Evolutionary conservation across 1,140 invertebrate genomes (phyloP), one percentile per base, ranked within the genome.

Genomic region (Habropoda laboriosa): DNA sequence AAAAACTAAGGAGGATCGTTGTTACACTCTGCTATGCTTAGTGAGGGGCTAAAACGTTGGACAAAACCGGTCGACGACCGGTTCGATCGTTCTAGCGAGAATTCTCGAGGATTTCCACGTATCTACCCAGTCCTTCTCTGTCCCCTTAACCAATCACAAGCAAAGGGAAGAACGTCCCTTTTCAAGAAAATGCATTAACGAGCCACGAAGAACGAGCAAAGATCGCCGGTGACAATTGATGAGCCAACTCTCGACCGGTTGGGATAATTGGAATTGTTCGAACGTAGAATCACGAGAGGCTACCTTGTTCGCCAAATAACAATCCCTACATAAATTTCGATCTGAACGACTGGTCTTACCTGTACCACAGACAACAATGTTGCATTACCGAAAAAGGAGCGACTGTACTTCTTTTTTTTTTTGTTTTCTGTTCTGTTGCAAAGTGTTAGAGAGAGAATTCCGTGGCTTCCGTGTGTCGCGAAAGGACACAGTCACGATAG

Each of bases 61-160:
- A 32, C 38, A 49, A n/a, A 81, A 81, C 80, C 80, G 80, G 80
- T 81, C 35, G 42, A n/a, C 76, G 45, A 81, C 80, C 67, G 67
- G 80, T 81, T 80, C 38, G 64, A 45, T 49, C 38, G 40, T 45
- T n/a, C 58, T 72, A 72, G 45, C 47, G 40, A 79, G 75, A 79
- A 79, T 64, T 32, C 74, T 49, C 7, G 40, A 5, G 63, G 30
- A 80, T 80, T 80, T 80, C 73, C 79, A 64, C 58, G 58, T 78
- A 78, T 18, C 49, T 63, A n/a, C n/a, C n/a, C n/a, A n/a, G n/a
- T n/a, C n/a, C n/a, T n/a, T n/a, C n/a, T n/a, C n/a, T n/a, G n/a
- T n/a, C n/a, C n/a, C n/a, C n/a, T n/a, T n/a, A n/a, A n/a, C n/a
- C n/a, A n/a, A n/a, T n/a, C n/a, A n/a, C n/a, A n/a, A n/a, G n/a